Evolutionary conservation across 2,113 vertebrate species (phyloP).

Genomic region (Rafetus swinhoei): DNA sequence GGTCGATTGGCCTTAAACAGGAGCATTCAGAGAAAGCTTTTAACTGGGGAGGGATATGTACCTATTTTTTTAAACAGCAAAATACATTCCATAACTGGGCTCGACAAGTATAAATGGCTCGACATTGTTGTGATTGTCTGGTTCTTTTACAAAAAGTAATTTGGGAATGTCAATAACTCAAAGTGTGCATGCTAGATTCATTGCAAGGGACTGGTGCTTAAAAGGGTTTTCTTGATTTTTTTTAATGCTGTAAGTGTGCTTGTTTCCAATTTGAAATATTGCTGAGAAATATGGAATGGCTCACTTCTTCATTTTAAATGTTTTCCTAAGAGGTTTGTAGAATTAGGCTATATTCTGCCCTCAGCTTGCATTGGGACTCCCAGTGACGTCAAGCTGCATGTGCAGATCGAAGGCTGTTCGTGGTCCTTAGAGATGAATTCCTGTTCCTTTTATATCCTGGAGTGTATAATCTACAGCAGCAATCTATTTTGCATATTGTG

Average conservation of each 20-base stretch:
- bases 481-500: not conserved
- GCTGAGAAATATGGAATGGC: not conserved
- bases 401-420: not conserved
- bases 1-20: not conserved
- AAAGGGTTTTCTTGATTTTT: not conserved
- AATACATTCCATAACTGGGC: not conserved
- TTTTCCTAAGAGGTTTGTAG: not conserved
- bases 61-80: fast-evolving
- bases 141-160: not conserved
- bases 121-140: not conserved
- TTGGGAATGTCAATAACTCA: not conserved
- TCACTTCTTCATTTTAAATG: not conserved
- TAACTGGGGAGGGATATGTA: not conserved
- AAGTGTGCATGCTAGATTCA: not conserved
- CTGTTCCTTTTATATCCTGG: not conserved
- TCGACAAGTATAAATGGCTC: not conserved
- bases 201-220: not conserved
- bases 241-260: not conserved
- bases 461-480: not conserved
- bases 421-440: slow-evolving; percentile 30
- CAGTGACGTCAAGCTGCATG: not conserved
- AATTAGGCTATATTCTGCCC: not conserved
- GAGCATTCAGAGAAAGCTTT: not conserved
- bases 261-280: not conserved
- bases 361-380: not conserved